Percentiles rank a stretch among this genome's conserved stretches.
Evolutionary conservation across 2,113 vertebrate genomes (phyloP).

Genomic region (Hucho hucho): DNA sequence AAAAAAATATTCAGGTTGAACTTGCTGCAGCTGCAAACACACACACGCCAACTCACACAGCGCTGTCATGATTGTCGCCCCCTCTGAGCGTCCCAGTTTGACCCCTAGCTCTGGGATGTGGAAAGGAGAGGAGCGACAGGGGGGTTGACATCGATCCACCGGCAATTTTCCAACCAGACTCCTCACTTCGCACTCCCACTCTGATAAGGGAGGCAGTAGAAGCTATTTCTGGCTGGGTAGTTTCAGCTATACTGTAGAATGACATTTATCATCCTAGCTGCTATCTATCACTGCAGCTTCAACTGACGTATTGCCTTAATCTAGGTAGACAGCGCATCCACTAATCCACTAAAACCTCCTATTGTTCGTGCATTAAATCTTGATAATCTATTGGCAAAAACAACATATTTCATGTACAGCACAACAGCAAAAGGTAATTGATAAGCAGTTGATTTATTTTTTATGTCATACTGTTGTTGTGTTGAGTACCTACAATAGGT

Average conservation of each 20-base stretch:
- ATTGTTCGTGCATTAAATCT: too few species aligned
- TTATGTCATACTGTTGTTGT: too few species aligned
- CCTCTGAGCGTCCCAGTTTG: background rate
- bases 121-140: background rate
- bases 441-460: too few species aligned
- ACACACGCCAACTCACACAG: background rate
- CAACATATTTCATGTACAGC: too few species aligned
- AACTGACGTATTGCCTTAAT: background rate
- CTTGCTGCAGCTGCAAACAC: too few species aligned
- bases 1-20: too few species aligned
- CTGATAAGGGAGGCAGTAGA: background rate
- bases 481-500: too few species aligned
- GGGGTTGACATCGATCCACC: background rate
- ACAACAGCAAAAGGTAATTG: too few species aligned
- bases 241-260: background rate
- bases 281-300: background rate
- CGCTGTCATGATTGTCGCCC: background rate
- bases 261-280: background rate
- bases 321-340: background rate
- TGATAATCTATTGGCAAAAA: too few species aligned
- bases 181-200: background rate
- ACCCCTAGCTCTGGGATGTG: background rate
- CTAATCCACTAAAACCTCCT: background rate
- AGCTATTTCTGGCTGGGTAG: constrained; percentile 1
- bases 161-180: constrained; percentile 1